phyloP scores from a whole-genome alignment of 2,888 invertebrate species.

The Dysmachus trigonus region DNA sequence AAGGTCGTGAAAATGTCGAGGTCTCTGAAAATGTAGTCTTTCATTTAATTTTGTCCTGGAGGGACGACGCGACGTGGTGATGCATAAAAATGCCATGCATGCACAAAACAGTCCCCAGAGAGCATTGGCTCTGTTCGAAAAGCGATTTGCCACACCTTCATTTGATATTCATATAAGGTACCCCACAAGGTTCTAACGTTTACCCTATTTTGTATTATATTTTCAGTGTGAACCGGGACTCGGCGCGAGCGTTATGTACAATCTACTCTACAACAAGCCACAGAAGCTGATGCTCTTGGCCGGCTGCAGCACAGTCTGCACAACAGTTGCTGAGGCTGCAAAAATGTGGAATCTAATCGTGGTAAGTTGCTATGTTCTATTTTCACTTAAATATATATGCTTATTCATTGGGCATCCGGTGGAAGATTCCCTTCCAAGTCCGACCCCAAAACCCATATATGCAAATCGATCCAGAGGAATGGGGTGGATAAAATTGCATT shows the following conservation, averaged over 20 bases:
- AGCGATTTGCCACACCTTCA: background rate
- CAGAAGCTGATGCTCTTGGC: slow-evolving; percentile 93
- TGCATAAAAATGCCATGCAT: background rate
- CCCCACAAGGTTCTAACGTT: background rate
- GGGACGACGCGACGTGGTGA: background rate
- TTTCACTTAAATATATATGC: background rate
- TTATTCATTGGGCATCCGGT: background rate
- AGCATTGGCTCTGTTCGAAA: background rate
- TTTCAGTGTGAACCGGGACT: slow-evolving; percentile 97
- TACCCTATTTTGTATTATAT: slow-evolving; percentile 10
- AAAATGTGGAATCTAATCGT: slow-evolving; percentile 99
- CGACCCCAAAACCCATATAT: background rate
- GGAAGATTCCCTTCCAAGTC: background rate
- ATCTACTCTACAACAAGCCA: slow-evolving; percentile 94
- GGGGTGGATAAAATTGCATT: background rate
- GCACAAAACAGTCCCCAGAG: background rate
- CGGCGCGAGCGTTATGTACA: slow-evolving; percentile 98
- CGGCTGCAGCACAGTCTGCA: slow-evolving; percentile 98
- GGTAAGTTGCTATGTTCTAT: slow-evolving; percentile 74
- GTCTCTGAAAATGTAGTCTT: background rate
- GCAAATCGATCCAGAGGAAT: background rate
- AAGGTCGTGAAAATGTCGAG: background rate
- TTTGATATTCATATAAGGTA: slow-evolving; percentile 2
- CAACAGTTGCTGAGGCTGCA: slow-evolving; percentile 98
- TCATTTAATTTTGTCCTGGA: background rate